phyloP scores from a whole-genome alignment of 2,888 invertebrate species.

The Caenorhabditis uteleia region DNA sequence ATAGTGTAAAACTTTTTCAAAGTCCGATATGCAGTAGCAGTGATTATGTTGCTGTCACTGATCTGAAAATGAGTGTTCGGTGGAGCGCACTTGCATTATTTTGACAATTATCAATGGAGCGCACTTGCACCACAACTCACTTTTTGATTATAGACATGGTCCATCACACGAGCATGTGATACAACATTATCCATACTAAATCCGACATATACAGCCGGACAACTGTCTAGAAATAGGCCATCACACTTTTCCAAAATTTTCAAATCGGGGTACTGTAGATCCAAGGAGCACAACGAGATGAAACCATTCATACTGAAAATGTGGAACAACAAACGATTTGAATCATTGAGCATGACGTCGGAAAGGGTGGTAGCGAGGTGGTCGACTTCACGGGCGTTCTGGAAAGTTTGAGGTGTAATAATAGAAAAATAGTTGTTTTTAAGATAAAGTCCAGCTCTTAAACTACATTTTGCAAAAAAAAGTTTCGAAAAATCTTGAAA shows the following conservation, averaged over 20 bases:
- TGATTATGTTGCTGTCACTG: too few relatives aligned
- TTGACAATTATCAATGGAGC: too few relatives aligned
- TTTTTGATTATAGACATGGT: conserved; percentile 31
- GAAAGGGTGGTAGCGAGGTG: conserved; percentile 15
- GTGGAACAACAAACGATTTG: conserved; percentile 20
- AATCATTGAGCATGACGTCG: conserved; percentile 6
- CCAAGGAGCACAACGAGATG: conserved; percentile 14
- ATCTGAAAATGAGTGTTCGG: too few relatives aligned
- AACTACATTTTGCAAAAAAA: too few relatives aligned
- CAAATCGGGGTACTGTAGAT: conserved; percentile 20
- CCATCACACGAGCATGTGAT: conserved; percentile 25
- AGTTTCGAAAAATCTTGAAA: too few relatives aligned
- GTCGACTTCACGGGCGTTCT: conserved; percentile 18
- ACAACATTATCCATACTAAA: conserved; percentile 8
- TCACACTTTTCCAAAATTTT: conserved; percentile 24
- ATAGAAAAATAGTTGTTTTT: not conserved
- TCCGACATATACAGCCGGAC: conserved; percentile 9
- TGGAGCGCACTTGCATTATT: too few relatives aligned
- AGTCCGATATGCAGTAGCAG: too few relatives aligned
- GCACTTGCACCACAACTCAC: too few relatives aligned
- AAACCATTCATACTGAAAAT: conserved; percentile 33
- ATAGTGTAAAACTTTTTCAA: too few relatives aligned
- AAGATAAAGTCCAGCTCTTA: too few relatives aligned
- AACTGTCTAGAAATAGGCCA: conserved; percentile 31
- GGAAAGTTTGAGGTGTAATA: conserved; percentile 2